Base-by-base conservation (phyloP, 2,888 invertebrate species). In the Apotomis capreana region DNA sequence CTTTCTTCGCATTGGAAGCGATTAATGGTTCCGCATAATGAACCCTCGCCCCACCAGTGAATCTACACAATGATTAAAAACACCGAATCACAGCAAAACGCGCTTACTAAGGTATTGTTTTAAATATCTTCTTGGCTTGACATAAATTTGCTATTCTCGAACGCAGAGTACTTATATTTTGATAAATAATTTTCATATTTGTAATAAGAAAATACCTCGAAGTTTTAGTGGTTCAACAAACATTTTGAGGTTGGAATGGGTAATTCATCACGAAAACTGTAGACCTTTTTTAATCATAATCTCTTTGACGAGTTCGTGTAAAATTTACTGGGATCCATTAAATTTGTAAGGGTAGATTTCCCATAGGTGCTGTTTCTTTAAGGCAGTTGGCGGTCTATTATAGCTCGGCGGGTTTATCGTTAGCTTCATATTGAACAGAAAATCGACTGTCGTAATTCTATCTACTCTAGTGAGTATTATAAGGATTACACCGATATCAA, bases 1-100 rank as follows among this genome's bases (percentile, higher is more conserved):
- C 83, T 87, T 85, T 85, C 83, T 83, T 82, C 80, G 82, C 80
- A 84, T 85, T 84, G 79, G 80, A 81, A 79, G 80, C 78, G 79
- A 81, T 83, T 86, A 79, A 80, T 77, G 77, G 76, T 79, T 80
- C 78, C 78, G 79, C 80, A 79, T 77, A 78, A 76, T 77, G 76
- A 75, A 77, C 76, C 75, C 46, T 59, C 55, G 57, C 57, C 54
- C 46, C 54, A 15, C 49, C 61, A 49, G 61, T 67, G 61, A 60
- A 71, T 71, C 40, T 62, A 55, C 40, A 65, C 59, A 37, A 46
- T 65, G 60, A 65, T 67, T 40, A 61, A 71, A 49, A 55, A 60
- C 49, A 15, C 36, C 49, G 46, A 58, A 59, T 59, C 64, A 64
- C 64, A 65, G 59, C 46, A 44, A 59, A 70, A 69, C 46, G 46